Evolutionary conservation across 2,797 vertebrate species (phyloP), one percentile per base, ranked within the genome.

Genomic region (Poecilia picta): DNA sequence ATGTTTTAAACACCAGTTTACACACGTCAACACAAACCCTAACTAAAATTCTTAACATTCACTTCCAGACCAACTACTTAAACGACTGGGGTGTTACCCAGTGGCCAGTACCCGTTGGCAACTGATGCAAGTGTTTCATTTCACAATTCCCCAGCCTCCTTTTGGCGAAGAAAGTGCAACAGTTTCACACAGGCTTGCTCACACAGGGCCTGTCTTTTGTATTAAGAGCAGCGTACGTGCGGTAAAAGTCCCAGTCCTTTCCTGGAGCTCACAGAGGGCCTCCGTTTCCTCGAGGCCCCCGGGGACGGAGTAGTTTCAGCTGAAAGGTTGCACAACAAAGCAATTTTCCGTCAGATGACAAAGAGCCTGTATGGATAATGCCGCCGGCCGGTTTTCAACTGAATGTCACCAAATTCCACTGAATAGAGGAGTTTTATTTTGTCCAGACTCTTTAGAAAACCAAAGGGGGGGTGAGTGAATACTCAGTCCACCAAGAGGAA

Each of bases 251-350:
- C 82, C 78, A 73, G 47, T 85, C 74, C 78, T 84, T 93, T 91
- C 85, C 82, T 85, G 77, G 76, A 92, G 90, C 79, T 85, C 81
- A 79, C 36, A 84, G 74, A 82, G 82, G 76, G 75, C 72, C 82
- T 81, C 74, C 62, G 41, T 59, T 88, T 87, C 88, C 80, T 83
- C 73, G 80, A 86, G 86, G 83, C 82, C 75, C 83, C 74, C 78
- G 70, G 1, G 72, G 86, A 78, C 43, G 33, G 25, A 73, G 74
- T 25, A 49, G 85, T 77, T 72, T 76, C 39, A 87, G 76, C 68
- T 79, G 49, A 89, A 88, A 83, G 83, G 82, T 92, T 92, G 79
- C 81, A 89, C 85, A 93, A 93, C 89, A 86, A 89, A 90, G 81
- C 66, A 70, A 83, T 80, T 88, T 87, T 84, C n/a, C 66, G 0